Evolutionary conservation across 2,888 invertebrate species (phyloP).

Genomic region (Ochropleura leucogaster): DNA sequence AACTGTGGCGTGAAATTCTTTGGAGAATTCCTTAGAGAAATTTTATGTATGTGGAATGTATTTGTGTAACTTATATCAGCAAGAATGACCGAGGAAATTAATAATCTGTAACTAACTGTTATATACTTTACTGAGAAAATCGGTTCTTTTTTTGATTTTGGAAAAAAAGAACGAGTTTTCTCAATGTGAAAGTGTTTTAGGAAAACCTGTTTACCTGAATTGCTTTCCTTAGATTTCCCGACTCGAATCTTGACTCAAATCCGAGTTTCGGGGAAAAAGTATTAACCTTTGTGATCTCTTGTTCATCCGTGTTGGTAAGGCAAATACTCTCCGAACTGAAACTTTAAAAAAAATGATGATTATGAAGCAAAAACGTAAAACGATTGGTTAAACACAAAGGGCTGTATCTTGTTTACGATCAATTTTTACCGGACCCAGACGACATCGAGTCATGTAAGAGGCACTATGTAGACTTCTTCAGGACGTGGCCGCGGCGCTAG

Average conservation of each 20-base stretch:
- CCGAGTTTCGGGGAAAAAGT: conserved; percentile 87
- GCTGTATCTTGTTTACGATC: background rate
- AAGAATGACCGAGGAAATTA: background rate
- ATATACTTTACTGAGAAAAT: background rate
- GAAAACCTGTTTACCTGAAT: conserved; percentile 90
- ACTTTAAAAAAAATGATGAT: conserved; percentile 52
- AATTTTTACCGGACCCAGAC: background rate
- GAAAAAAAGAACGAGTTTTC: background rate
- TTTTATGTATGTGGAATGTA: background rate
- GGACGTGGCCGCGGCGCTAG: background rate
- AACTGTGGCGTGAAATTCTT: too few relatives aligned
- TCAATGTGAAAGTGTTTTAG: background rate
- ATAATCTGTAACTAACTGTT: background rate
- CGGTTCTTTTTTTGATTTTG: background rate
- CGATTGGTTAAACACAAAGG: background rate
- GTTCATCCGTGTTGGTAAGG: conserved; percentile 88
- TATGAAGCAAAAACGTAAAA: background rate
- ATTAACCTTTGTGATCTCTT: conserved; percentile 84
- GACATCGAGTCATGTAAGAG: background rate
- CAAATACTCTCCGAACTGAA: conserved; percentile 80
- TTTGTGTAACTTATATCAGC: background rate
- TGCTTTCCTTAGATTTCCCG: conserved; percentile 95
- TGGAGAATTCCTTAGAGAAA: background rate
- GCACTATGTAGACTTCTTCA: background rate
- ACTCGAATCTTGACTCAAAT: conserved; percentile 96